Conservation (phyloP, 2,113 vertebrate genomes). For the Mus musculus region DNA sequence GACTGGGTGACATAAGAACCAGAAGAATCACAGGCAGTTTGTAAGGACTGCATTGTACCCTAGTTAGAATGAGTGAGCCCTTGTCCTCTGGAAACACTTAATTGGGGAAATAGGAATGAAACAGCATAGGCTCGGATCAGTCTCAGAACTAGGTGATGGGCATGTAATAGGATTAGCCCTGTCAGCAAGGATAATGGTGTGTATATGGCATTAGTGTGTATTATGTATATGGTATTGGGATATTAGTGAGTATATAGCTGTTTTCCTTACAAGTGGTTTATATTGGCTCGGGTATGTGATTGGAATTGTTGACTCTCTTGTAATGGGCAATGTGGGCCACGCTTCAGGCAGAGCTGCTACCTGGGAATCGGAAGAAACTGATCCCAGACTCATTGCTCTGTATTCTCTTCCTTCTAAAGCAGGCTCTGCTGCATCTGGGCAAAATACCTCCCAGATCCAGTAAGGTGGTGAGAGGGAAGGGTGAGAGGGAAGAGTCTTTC, state of each 20-base stretch:
- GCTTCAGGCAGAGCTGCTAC: background rate
- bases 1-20: background rate
- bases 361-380: too few species aligned
- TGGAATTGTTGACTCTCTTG: background rate
- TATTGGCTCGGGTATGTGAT: background rate
- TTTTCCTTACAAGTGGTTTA: background rate
- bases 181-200: background rate
- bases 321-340: background rate
- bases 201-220: too few species aligned
- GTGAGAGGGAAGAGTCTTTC: background rate
- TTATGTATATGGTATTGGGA: too few species aligned
- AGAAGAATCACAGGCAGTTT: background rate
- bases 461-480: rapidly evolving
- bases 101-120: background rate
- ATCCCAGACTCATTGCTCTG: background rate
- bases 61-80: background rate
- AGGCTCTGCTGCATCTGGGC: background rate
- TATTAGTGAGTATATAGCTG: background rate
- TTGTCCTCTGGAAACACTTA: background rate
- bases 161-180: background rate
- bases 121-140: background rate
- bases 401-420: background rate
- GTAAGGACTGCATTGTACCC: background rate
- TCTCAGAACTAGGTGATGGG: background rate
- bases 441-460: background rate